phyloP scores from a whole-genome alignment of 2,113 vertebrate genomes.

The Panurus biarmicus region DNA sequence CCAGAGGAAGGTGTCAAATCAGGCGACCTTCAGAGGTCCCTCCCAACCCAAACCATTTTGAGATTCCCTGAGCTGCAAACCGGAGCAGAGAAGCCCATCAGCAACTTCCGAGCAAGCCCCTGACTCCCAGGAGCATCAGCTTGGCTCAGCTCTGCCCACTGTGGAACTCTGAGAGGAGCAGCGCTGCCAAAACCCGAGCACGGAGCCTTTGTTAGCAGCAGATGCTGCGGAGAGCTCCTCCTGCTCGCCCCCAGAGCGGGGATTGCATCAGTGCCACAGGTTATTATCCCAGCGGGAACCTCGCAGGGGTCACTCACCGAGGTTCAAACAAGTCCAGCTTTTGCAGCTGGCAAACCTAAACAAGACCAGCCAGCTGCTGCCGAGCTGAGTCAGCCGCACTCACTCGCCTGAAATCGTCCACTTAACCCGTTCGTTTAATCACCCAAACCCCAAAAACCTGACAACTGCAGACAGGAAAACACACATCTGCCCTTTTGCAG shows the following conservation, averaged over 20 bases:
- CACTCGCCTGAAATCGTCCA: neutral
- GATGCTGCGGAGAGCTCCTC: neutral
- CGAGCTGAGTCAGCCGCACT: neutral
- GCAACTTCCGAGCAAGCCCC: neutral
- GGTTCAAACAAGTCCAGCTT: conserved; percentile 9
- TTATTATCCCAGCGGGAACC: neutral
- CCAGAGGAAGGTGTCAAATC: neutral
- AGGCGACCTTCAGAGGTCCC: neutral
- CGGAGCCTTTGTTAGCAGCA: neutral
- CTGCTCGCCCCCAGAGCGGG: neutral
- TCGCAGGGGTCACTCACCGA: neutral
- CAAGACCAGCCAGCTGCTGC: conserved; percentile 6
- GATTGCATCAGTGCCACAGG: neutral
- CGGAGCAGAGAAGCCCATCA: neutral
- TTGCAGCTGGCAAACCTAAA: conserved; percentile 47
- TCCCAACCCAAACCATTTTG: neutral
- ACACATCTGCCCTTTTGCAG: neutral
- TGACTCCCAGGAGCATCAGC: no score
- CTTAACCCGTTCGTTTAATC: conserved; percentile 8
- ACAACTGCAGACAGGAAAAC: neutral
- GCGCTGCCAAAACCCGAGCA: neutral
- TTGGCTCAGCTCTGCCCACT: neutral
- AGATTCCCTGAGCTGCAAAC: neutral
- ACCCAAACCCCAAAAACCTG: neutral
- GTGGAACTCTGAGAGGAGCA: neutral